A percentile compares a stretch with the other conserved stretches of the same genome.
phyloP scores from a whole-genome alignment of 1,140 invertebrate genomes.

The Ostrea denselamellosa region DNA sequence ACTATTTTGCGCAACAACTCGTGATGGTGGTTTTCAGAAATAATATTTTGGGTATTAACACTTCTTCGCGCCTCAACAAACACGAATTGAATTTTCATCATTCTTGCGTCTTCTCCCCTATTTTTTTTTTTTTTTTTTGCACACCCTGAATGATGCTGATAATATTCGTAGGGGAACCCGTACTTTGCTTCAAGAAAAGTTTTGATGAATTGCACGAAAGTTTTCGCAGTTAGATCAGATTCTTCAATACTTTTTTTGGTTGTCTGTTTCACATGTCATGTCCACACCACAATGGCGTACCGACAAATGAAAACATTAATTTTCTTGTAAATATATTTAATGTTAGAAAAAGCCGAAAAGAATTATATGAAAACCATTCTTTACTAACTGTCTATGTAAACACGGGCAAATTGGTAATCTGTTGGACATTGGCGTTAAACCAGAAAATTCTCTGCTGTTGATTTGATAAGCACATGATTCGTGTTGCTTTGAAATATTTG shows the following conservation, averaged over 20 bases:
- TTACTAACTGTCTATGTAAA: neutral
- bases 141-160: constrained; percentile 5
- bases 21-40: neutral
- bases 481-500: neutral
- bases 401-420: neutral
- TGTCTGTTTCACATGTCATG: too few relatives aligned
- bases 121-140: too few relatives aligned
- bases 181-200: neutral
- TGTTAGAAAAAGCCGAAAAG: too few relatives aligned
- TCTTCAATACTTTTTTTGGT: too few relatives aligned
- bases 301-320: too few relatives aligned
- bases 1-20: constrained; percentile 15
- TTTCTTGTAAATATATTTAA: too few relatives aligned
- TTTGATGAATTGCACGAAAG: neutral
- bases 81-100: neutral
- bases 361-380: too few relatives aligned
- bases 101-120: neutral
- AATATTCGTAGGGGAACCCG: neutral
- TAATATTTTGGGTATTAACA: constrained; percentile 2
- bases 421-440: neutral
- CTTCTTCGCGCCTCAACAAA: neutral
- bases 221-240: neutral
- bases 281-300: too few relatives aligned
- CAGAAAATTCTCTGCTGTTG: neutral
- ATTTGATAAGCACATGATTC: neutral